Conservation (phyloP, 2,113 vertebrate species). For the Collichthys lucidus region DNA sequence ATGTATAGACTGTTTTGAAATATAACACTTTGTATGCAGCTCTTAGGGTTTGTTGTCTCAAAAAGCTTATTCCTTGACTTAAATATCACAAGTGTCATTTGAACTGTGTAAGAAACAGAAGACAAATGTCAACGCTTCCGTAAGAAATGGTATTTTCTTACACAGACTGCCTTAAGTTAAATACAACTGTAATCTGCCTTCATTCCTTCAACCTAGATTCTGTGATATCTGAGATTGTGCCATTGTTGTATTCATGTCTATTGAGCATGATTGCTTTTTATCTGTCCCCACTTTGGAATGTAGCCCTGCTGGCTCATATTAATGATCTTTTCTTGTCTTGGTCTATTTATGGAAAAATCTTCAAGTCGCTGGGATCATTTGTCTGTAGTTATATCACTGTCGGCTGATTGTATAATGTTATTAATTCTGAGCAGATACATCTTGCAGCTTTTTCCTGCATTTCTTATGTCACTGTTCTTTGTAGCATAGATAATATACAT, state of each 20-base stretch:
- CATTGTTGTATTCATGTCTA: conserved; percentile 35
- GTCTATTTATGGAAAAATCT: conserved; percentile 54
- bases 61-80: not conserved
- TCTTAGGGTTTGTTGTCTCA: no score
- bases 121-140: not conserved
- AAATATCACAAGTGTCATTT: conserved; percentile 3
- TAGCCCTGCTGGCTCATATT: conserved; percentile 30
- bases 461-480: conserved; percentile 16
- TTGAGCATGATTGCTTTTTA: conserved; percentile 34
- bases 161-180: conserved; percentile 12
- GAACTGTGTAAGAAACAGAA: not conserved
- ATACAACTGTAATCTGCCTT: conserved; percentile 29
- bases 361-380: conserved; percentile 38
- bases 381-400: conserved; percentile 55
- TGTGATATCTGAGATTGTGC: conserved; percentile 54
- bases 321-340: conserved; percentile 26
- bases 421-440: conserved; percentile 51
- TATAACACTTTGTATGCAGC: not conserved
- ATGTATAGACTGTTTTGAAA: not conserved
- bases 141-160: conserved; percentile 17
- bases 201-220: conserved; percentile 43
- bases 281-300: conserved; percentile 49
- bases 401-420: conserved; percentile 41
- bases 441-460: conserved; percentile 44
- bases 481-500: conserved; percentile 7